Evolutionary conservation across 2,113 vertebrate genomes (phyloP).

Genomic region (Hippocampus zosterae): DNA sequence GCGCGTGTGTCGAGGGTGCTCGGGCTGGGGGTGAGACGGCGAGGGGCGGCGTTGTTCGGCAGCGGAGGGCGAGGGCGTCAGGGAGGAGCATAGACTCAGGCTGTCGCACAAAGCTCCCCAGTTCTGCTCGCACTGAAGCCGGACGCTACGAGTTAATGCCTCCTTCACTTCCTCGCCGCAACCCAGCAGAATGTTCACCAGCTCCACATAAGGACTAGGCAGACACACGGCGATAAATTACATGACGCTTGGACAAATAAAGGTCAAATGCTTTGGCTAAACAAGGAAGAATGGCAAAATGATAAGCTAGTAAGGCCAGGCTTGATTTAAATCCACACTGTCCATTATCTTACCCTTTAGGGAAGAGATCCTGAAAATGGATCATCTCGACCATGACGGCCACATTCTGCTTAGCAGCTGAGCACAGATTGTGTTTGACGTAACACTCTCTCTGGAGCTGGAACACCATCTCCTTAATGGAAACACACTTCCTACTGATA

Average conservation of each 20-base stretch:
- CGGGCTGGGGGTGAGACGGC: conserved; percentile 68
- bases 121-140: conserved; percentile 91
- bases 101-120: conserved; percentile 94
- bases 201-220: conserved; percentile 88
- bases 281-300: conserved; percentile 21
- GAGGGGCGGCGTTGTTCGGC: conserved; percentile 56
- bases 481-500: conserved; percentile 95
- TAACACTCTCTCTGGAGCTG: conserved; percentile 97
- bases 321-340: background rate
- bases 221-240: conserved; percentile 38
- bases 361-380: conserved; percentile 95
- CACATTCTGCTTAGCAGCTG: conserved; percentile 90
- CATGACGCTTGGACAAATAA: conserved; percentile 24
- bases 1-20: conserved; percentile 59
- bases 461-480: conserved; percentile 97
- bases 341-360: conserved; percentile 84
- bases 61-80: conserved; percentile 46
- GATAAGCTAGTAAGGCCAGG: background rate
- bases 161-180: conserved; percentile 95
- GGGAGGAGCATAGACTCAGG: conserved; percentile 86
- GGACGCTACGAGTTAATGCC: conserved; percentile 84
- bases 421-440: conserved; percentile 92
- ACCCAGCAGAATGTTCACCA: conserved; percentile 90
- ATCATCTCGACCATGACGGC: conserved; percentile 98
- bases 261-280: conserved; percentile 10